Evolutionary conservation across 2,797 vertebrate genomes (phyloP).

Genomic region (Alauda arvensis): DNA sequence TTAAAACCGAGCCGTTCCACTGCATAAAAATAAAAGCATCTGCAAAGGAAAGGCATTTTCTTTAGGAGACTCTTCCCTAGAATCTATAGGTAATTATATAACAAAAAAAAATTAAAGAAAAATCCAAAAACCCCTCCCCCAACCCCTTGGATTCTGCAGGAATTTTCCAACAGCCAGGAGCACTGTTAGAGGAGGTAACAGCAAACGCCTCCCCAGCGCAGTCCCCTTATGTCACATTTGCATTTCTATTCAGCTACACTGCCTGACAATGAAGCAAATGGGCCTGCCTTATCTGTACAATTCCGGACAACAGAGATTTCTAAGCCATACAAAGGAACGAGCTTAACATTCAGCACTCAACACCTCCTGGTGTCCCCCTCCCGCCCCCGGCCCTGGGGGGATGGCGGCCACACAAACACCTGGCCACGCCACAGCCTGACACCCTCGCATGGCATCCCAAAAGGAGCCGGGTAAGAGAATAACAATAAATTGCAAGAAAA

Average conservation of each 20-base stretch:
- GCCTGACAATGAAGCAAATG: slow-evolving; percentile 68
- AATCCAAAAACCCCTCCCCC: neutral
- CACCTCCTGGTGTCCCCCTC: slow-evolving; percentile 19
- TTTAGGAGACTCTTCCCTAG: slow-evolving; percentile 56
- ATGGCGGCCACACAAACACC: slow-evolving; percentile 38
- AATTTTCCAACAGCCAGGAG: slow-evolving; percentile 59
- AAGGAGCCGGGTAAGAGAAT: neutral
- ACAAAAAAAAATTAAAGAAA: neutral
- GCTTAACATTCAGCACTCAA: slow-evolving; percentile 62
- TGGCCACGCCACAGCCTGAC: slow-evolving; percentile 22
- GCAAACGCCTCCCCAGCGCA: slow-evolving; percentile 35
- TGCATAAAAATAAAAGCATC: slow-evolving; percentile 65
- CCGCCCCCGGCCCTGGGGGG: neutral
- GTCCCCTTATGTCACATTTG: slow-evolving; percentile 70
- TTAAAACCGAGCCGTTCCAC: slow-evolving; percentile 59
- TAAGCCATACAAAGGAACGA: slow-evolving; percentile 67
- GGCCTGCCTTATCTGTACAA: slow-evolving; percentile 72
- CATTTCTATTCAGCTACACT: slow-evolving; percentile 77
- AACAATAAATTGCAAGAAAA: neutral
- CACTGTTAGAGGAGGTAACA: slow-evolving; percentile 21
- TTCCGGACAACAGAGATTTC: slow-evolving; percentile 73
- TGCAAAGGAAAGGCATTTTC: slow-evolving; percentile 43
- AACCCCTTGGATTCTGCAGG: slow-evolving; percentile 15
- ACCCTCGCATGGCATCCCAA: neutral
- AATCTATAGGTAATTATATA: slow-evolving; percentile 67